Percentiles rank a stretch among this genome's conserved stretches.
Conservation (phyloP, 1,140 invertebrate genomes). For the Cardiocondyla obscurior region DNA sequence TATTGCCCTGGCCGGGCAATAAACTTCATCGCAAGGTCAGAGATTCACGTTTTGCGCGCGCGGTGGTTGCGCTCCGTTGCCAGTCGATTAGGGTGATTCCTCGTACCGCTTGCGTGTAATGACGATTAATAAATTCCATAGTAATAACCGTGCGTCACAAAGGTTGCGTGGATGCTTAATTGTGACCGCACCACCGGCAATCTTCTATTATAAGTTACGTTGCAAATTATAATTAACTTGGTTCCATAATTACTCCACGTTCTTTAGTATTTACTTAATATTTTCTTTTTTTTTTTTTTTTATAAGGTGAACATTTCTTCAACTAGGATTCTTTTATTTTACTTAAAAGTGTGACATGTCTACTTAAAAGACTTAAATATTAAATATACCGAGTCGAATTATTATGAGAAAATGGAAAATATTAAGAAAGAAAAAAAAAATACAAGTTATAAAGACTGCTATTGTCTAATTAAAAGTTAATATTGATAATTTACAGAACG, state of each 20-base stretch:
- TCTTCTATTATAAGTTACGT: neutral
- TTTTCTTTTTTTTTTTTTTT: neutral
- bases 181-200: neutral
- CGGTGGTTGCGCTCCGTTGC: neutral
- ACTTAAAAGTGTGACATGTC: too few relatives aligned
- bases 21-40: conserved; percentile 33
- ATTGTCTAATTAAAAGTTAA: neutral
- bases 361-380: too few relatives aligned
- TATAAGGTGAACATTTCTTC: neutral
- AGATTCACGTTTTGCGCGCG: conserved; percentile 28
- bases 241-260: neutral
- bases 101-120: conserved; percentile 11
- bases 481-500: neutral
- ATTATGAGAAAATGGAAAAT: neutral
- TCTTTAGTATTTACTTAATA: neutral
- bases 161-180: conserved; percentile 28
- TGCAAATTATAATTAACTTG: neutral
- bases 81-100: conserved; percentile 22
- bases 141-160: conserved; percentile 14
- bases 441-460: neutral
- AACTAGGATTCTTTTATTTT: too few relatives aligned
- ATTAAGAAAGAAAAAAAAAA: neutral
- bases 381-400: neutral
- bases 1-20: conserved; percentile 26
- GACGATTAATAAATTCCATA: conserved; percentile 45